A percentile compares a stretch with the other conserved stretches of the same genome.
phyloP scores from a whole-genome alignment of 2,113 vertebrate genomes.

The Nansenia antarctica region DNA sequence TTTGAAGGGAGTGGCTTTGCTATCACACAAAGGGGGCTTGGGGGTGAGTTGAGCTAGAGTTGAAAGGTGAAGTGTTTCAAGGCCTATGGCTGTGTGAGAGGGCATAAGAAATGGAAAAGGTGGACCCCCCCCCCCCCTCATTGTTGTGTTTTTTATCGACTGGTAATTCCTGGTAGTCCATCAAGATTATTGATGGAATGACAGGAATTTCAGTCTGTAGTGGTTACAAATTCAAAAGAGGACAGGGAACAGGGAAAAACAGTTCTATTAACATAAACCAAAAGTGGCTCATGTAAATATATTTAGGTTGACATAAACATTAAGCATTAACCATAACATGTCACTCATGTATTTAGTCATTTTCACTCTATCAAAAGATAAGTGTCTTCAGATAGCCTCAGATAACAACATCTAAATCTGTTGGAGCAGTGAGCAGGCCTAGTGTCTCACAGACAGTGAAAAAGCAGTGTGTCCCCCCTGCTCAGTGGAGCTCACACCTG shows the following conservation, averaged over 20 bases:
- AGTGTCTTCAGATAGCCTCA: background rate
- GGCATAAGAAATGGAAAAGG: background rate
- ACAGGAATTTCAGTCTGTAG: conserved; percentile 15
- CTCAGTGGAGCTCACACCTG: background rate
- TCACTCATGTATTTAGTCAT: background rate
- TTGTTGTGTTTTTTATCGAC: background rate
- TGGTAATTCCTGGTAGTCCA: background rate
- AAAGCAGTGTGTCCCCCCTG: background rate
- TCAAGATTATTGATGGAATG: background rate
- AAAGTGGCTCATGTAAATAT: too few relatives aligned
- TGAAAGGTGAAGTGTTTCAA: conserved; percentile 7
- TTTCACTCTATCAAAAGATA: background rate
- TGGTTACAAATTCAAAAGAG: conserved; percentile 17
- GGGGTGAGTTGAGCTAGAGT: conserved; percentile 19
- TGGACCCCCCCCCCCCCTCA: background rate
- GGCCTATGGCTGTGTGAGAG: conserved; percentile 33
- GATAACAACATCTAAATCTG: background rate
- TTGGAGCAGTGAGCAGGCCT: background rate
- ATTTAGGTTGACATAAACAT: too few relatives aligned
- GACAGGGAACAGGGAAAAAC: conserved; percentile 12
- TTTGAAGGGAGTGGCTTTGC: conserved; percentile 55
- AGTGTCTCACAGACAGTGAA: background rate
- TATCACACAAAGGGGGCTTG: conserved; percentile 44
- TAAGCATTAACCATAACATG: background rate
- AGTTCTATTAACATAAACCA: background rate